phyloP scores from a whole-genome alignment of 2,113 vertebrate genomes.

The Malurus melanocephalus region DNA sequence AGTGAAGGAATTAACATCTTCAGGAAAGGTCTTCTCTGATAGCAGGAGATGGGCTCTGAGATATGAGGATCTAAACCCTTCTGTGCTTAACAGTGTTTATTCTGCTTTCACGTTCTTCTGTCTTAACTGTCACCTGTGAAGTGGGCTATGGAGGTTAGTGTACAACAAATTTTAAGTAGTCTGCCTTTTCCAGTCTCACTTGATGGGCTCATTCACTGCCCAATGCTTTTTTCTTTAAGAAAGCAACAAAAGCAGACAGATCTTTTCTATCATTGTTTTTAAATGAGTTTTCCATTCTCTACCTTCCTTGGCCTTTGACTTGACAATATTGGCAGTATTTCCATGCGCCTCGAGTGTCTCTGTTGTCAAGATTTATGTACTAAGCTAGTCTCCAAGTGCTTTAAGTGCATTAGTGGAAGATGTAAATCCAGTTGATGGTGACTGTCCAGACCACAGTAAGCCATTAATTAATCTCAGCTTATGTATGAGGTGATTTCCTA shows the following conservation, averaged over 20 bases:
- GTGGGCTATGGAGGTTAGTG: background rate
- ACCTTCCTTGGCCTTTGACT: background rate
- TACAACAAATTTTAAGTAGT: background rate
- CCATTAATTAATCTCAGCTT: background rate
- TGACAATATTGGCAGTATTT: background rate
- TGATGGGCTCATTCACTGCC: background rate
- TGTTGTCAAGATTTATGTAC: background rate
- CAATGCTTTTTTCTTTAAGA: background rate
- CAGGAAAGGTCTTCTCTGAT: background rate
- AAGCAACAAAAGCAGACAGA: background rate
- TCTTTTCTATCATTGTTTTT: background rate
- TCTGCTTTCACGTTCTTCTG: background rate
- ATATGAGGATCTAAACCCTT: background rate
- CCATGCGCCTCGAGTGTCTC: background rate
- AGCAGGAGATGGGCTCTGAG: background rate
- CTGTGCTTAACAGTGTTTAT: background rate
- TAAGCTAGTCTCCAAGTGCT: background rate
- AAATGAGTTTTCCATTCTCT: background rate
- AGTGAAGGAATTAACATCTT: background rate
- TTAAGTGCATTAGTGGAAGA: background rate
- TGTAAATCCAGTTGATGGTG: background rate
- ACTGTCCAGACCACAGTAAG: background rate
- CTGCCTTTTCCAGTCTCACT: background rate
- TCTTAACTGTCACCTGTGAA: background rate
- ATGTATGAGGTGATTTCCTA: background rate